phyloP scores from a whole-genome alignment of 2,113 vertebrate species.

The Eulacestoma nigropectus region DNA sequence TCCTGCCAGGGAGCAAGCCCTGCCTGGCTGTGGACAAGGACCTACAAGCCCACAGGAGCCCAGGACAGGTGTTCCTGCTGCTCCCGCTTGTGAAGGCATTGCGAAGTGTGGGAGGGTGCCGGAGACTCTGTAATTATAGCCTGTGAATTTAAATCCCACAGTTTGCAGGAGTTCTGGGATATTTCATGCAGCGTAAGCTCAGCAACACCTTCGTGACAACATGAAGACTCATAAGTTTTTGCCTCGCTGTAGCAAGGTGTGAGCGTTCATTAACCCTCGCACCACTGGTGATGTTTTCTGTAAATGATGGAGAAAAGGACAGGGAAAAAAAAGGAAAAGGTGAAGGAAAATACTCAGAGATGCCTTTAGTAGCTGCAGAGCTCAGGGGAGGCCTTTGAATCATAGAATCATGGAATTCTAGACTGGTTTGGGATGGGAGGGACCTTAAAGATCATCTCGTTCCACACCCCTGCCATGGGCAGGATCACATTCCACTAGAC shows the following conservation, averaged over 20 bases:
- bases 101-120: not conserved
- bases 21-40: not conserved
- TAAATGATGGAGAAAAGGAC: not conserved
- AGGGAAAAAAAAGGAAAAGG: not conserved
- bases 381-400: not conserved
- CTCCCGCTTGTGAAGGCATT: not conserved
- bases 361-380: not conserved
- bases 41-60: not conserved
- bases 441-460: accelerated
- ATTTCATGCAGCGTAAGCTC: not conserved
- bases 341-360: not conserved
- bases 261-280: not conserved
- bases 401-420: not conserved
- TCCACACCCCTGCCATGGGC: not conserved
- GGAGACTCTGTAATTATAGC: conserved; percentile 5
- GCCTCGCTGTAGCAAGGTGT: not conserved
- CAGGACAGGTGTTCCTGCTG: not conserved
- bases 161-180: conserved; percentile 33
- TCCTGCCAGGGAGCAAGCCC: not conserved
- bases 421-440: not conserved
- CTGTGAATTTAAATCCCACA: conserved; percentile 25
- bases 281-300: not conserved
- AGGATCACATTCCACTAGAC: not conserved
- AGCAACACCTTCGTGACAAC: conserved; percentile 36
- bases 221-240: conserved; percentile 8